Evolutionary conservation across 2,113 vertebrate species (phyloP).

Genomic region (Miniopterus natalensis): DNA sequence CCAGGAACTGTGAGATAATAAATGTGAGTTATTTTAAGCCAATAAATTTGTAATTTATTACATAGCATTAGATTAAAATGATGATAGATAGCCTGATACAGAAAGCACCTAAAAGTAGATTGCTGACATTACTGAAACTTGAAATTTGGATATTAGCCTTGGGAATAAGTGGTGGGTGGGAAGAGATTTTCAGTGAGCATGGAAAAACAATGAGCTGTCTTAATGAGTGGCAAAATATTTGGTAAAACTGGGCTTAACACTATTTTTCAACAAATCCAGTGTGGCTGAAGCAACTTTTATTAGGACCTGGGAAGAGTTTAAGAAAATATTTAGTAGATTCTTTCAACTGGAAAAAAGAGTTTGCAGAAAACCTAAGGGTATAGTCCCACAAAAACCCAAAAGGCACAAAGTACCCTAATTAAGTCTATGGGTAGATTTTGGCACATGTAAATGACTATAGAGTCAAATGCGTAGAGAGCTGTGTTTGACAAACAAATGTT

Average conservation of each 20-base stretch:
- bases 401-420: background rate
- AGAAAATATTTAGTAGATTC: background rate
- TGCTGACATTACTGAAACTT: background rate
- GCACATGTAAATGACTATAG: background rate
- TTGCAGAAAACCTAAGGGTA: background rate
- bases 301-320: background rate
- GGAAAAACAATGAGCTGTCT: background rate
- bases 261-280: constrained; percentile 40
- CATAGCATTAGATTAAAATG: background rate
- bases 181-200: background rate
- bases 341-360: background rate
- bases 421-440: background rate
- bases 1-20: background rate
- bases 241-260: background rate
- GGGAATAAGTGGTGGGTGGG: background rate
- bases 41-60: background rate
- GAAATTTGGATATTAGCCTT: background rate
- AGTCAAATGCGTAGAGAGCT: background rate
- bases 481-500: background rate
- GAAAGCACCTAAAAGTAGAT: background rate
- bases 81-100: background rate
- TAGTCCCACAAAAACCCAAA: background rate
- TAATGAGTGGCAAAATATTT: background rate
- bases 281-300: background rate
- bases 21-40: constrained; percentile 21